Conservation (phyloP, 2,113 vertebrate genomes). For the Peromyscus polionotus region DNA sequence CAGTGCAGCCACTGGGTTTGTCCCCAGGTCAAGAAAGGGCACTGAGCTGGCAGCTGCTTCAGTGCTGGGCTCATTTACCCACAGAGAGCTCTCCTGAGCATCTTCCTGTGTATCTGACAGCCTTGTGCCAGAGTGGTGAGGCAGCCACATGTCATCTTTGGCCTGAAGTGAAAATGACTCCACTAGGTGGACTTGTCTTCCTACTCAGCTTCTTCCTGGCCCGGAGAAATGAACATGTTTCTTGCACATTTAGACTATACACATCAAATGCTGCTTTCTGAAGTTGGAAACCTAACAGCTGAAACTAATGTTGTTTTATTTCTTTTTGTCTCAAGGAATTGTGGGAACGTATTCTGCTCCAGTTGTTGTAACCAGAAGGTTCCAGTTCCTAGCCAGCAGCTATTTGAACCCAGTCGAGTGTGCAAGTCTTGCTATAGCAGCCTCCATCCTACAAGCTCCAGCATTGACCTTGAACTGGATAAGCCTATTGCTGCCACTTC, state of each 20-base stretch:
- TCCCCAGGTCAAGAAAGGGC: background rate
- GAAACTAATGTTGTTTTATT: conserved; percentile 62
- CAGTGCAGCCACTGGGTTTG: background rate
- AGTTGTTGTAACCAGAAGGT: conserved; percentile 99
- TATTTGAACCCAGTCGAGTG: conserved; percentile 97
- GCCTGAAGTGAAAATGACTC: background rate
- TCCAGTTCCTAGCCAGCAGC: conserved; percentile 98
- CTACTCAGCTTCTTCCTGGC: background rate
- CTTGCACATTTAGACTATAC: background rate
- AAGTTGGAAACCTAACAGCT: background rate
- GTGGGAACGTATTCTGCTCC: conserved; percentile 98
- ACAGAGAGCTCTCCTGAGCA: conserved; percentile 21
- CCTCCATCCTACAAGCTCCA: conserved; percentile 90
- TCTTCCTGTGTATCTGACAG: conserved; percentile 1
- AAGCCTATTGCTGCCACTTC: conserved; percentile 96
- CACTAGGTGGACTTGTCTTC: background rate
- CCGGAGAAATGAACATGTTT: background rate
- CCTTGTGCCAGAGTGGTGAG: background rate
- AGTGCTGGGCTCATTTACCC: background rate
- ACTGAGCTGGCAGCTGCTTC: background rate
- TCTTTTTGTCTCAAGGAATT: conserved; percentile 92
- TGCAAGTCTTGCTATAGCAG: conserved; percentile 96
- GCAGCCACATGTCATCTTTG: background rate
- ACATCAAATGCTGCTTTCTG: background rate
- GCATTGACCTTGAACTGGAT: conserved; percentile 94